These are phyloP conservation scores for Periphyllus acericola DNA, from an alignment of 2,888 invertebrate genomes.

Conservation along the genomic window DNA sequence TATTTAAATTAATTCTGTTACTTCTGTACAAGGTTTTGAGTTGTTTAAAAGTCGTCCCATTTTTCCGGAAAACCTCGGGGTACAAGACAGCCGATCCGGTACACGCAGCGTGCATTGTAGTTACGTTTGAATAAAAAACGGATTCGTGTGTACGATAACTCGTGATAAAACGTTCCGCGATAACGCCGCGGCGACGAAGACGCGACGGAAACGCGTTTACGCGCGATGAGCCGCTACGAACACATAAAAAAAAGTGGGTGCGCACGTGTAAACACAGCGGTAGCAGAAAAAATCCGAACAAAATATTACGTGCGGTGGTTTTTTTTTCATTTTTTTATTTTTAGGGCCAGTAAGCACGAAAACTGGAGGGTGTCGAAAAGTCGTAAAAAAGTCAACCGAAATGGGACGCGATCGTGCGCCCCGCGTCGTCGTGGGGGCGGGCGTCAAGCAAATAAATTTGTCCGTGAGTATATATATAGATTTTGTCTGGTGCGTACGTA, in stretches of 20 bases:
- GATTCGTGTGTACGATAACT: neutral
- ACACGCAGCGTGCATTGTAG: neutral
- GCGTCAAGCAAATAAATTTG: conserved; percentile 45
- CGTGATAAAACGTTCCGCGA: neutral
- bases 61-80: too few relatives aligned
- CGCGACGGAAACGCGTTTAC: neutral
- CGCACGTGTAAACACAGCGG: neutral
- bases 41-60: too few relatives aligned
- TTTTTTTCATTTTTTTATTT: neutral
- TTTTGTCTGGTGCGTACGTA: neutral
- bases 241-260: neutral
- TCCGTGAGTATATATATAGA: neutral
- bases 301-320: conserved; percentile 31
- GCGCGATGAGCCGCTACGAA: neutral
- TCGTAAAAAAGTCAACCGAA: conserved; percentile 56
- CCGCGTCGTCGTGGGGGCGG: neutral
- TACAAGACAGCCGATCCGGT: too few relatives aligned
- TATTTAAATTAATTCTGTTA: too few relatives aligned
- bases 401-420: conserved; percentile 38
- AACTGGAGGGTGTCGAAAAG: conserved; percentile 54
- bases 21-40: too few relatives aligned
- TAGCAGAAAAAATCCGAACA: neutral
- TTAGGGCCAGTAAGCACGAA: conserved; percentile 40
- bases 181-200: neutral
- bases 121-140: neutral